Evolutionary conservation across 2,888 invertebrate genomes (phyloP).

Genomic region (Heteropelma amictum): DNA sequence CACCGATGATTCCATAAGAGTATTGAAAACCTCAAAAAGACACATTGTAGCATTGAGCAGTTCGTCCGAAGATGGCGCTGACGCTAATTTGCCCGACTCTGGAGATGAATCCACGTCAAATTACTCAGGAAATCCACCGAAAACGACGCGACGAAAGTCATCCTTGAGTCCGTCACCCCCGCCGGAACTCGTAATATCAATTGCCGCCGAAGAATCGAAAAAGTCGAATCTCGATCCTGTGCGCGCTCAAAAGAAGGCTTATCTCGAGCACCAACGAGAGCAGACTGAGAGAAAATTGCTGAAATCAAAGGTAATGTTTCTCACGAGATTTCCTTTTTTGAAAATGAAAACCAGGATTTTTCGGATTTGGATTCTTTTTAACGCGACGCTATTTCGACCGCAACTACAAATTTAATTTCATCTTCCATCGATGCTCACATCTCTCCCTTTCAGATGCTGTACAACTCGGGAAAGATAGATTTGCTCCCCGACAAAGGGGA

Average conservation of each 20-base stretch:
- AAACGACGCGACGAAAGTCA: neutral
- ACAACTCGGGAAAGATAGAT: conserved; percentile 69
- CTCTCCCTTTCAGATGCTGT: conserved; percentile 58
- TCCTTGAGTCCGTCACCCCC: conserved; percentile 29
- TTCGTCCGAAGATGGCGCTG: too few relatives aligned
- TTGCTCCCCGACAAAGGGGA: conserved; percentile 83
- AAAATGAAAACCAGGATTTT: too few relatives aligned
- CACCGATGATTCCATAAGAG: too few relatives aligned
- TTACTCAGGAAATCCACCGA: neutral
- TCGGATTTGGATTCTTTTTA: too few relatives aligned
- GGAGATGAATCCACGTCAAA: neutral
- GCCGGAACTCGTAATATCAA: conserved; percentile 39
- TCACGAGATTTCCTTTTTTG: too few relatives aligned
- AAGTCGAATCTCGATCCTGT: conserved; percentile 62
- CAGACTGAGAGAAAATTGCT: conserved; percentile 59
- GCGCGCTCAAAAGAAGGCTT: conserved; percentile 64
- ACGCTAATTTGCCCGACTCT: too few relatives aligned
- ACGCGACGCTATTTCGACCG: too few relatives aligned
- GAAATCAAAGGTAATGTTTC: conserved; percentile 62
- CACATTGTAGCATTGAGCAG: too few relatives aligned
- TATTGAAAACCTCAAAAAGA: too few relatives aligned
- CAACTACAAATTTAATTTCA: too few relatives aligned
- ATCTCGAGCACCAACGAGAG: conserved; percentile 59
- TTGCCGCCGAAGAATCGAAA: conserved; percentile 62
- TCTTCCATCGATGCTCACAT: neutral